Conservation (phyloP, 2,888 invertebrate genomes). For the Scelioninae gen. 2 region DNA sequence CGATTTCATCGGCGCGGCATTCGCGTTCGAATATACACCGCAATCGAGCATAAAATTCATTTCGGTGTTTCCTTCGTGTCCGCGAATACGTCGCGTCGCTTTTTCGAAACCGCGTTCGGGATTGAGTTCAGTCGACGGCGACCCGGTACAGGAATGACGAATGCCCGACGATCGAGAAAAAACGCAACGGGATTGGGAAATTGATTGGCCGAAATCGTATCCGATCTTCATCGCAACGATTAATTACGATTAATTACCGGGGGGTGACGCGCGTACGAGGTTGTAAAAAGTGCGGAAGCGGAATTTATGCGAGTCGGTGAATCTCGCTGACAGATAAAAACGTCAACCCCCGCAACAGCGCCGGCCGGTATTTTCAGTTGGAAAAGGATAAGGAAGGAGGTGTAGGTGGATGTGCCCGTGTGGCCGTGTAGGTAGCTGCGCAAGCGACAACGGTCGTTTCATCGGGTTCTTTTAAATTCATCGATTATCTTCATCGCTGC, state of each 20-base stretch:
- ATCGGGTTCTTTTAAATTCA: conserved; percentile 54
- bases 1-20: too few species aligned
- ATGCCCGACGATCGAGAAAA: neutral
- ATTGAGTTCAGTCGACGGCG: too few species aligned
- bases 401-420: conserved; percentile 49
- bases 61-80: too few species aligned
- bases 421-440: conserved; percentile 52
- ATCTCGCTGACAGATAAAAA: conserved; percentile 49
- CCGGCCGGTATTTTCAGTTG: conserved; percentile 49
- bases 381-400: conserved; percentile 50
- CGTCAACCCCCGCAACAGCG: conserved; percentile 47
- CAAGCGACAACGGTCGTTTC: conserved; percentile 55
- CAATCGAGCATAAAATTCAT: too few species aligned
- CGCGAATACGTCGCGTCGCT: too few species aligned
- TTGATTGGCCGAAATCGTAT: conserved; percentile 12
- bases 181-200: neutral
- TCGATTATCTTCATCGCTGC: conserved; percentile 49
- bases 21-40: too few species aligned
- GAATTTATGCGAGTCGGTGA: conserved; percentile 50
- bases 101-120: too few species aligned
- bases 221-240: conserved; percentile 38
- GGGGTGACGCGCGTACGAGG: too few species aligned
- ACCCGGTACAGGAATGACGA: neutral
- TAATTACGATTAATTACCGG: conserved; percentile 39
- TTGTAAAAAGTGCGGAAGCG: conserved; percentile 40